Evolutionary conservation across 2,888 invertebrate species (phyloP), one percentile per base, ranked within the genome.

Genomic region (Eretmocerus hayati): DNA sequence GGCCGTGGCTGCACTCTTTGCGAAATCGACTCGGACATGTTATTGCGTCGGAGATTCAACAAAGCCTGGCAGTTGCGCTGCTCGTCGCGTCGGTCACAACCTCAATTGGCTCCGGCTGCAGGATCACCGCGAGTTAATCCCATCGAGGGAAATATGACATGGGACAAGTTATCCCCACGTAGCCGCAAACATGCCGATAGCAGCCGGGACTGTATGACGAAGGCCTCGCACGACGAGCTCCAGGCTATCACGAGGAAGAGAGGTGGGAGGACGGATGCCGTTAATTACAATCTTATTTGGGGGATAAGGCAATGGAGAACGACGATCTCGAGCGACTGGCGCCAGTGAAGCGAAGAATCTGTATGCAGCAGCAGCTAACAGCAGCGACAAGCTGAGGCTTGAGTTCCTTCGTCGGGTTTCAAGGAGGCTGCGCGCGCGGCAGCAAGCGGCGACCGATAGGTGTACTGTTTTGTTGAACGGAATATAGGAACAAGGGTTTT

Each of bases 211-310:
- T n/a, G n/a, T n/a, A n/a, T n/a, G n/a, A n/a, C n/a, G n/a, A n/a
- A n/a, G n/a, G n/a, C n/a, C n/a, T n/a, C n/a, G n/a, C n/a, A n/a
- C n/a, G n/a, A n/a, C n/a, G n/a, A n/a, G n/a, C n/a, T n/a, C n/a
- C n/a, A n/a, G n/a, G n/a, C n/a, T n/a, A n/a, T n/a, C n/a, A n/a
- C 26, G 26, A 26, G 26, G 26, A 11, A 6, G 13, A 35, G 30
- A 23, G 42, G 18, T 5, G 6, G 6, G n/a, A 18, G 15, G 35
- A 41, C 26, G 15, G 20, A 19, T 20, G 42, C 35, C 35, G 42
- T 52, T 52, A 52, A 52, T 52, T 52, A 45, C 48, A 48, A 52
- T 48, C 45, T 52, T 45, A 52, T 52, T 48, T 52, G 35, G 42
- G 21, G 26, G 26, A 47, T 26, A 51, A 51, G 48, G 51, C 41